Percentiles rank a stretch among this genome's conserved stretches.
Conservation (phyloP, 2,888 invertebrate genomes). For the Drosophila vallismaia region DNA sequence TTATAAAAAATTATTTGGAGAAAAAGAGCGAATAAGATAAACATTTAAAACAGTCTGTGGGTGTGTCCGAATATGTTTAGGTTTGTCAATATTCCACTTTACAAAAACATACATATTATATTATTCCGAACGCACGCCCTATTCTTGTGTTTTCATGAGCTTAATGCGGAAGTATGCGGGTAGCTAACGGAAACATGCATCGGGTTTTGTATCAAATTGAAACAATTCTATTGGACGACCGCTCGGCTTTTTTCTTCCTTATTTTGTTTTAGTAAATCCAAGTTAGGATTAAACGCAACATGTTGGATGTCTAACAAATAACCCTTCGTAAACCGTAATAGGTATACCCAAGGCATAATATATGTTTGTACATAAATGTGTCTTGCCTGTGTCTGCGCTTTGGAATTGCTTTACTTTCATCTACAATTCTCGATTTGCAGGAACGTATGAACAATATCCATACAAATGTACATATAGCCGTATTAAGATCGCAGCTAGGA, state of each 20-base stretch:
- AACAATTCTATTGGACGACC: slow-evolving; percentile 70
- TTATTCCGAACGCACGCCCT: slow-evolving; percentile 27
- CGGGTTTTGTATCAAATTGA: slow-evolving; percentile 67
- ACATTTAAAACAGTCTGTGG: slow-evolving; percentile 32
- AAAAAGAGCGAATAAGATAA: slow-evolving; percentile 41
- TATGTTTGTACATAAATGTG: not conserved
- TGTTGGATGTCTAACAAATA: not conserved
- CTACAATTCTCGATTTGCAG: not conserved
- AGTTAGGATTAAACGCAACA: slow-evolving; percentile 39
- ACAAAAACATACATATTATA: slow-evolving; percentile 40
- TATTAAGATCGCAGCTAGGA: not conserved
- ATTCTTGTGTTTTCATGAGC: slow-evolving; percentile 10
- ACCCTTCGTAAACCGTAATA: not conserved
- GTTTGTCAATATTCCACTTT: slow-evolving; percentile 48
- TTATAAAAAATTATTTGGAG: slow-evolving; percentile 5
- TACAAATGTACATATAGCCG: not conserved
- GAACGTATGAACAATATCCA: not conserved
- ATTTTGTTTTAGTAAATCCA: slow-evolving; percentile 46
- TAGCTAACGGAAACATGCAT: slow-evolving; percentile 65
- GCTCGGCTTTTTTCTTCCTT: not conserved
- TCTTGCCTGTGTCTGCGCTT: not conserved
- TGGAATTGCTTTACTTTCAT: not conserved
- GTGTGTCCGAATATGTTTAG: slow-evolving; percentile 55
- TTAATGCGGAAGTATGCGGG: slow-evolving; percentile 64
- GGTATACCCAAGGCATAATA: not conserved